Conservation (phyloP, 2,113 vertebrate species). For the Athene cunicularia region DNA sequence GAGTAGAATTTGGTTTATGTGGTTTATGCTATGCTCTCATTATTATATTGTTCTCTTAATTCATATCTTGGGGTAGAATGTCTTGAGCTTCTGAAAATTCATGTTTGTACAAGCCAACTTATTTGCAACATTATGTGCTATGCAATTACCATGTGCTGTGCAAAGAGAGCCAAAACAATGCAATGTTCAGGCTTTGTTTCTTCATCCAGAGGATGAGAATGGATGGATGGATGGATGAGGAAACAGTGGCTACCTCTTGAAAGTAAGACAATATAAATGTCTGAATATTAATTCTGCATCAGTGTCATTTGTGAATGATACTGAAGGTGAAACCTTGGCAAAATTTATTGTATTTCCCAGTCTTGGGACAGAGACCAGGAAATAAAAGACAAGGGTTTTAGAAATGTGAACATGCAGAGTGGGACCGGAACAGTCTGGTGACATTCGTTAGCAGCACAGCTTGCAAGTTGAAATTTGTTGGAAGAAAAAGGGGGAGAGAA, state of each 20-base stretch:
- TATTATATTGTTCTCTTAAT: not conserved
- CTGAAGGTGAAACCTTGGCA: not conserved
- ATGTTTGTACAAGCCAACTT: not conserved
- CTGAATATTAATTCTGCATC: not conserved
- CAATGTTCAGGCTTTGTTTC: not conserved
- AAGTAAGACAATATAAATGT: not conserved
- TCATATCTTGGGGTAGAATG: not conserved
- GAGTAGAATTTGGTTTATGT: not conserved
- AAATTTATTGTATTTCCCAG: not conserved
- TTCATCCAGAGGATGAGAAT: not conserved
- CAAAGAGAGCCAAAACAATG: not conserved
- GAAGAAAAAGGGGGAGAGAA: not conserved
- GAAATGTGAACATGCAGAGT: not conserved
- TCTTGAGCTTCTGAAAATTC: not conserved
- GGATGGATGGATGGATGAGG: not conserved
- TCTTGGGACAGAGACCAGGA: not conserved
- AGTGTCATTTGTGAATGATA: fast-evolving
- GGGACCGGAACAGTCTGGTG: not conserved
- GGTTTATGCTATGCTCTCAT: not conserved
- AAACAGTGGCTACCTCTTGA: not conserved
- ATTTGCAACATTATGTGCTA: not conserved
- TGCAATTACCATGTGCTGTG: not conserved
- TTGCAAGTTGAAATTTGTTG: not conserved
- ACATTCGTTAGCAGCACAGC: not conserved
- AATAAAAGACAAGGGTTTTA: not conserved